Evolutionary conservation across 92 coral and sea anemone species (phyloP), one percentile per base, ranked within the genome.

Genomic region (Actinostola sp.): DNA sequence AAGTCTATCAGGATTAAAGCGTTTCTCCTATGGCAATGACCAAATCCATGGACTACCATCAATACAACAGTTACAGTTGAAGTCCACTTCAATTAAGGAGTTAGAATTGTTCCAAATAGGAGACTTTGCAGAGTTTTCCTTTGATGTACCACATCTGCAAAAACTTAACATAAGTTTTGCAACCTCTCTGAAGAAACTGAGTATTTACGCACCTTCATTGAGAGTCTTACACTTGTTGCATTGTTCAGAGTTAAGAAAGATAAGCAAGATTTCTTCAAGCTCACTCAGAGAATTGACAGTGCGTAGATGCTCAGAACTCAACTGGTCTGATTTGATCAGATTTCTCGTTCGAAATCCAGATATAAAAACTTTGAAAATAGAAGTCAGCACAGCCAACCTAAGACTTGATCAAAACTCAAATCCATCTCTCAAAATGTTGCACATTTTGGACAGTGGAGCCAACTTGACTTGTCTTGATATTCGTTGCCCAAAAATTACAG

Each of bases 11-110:
- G 76, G 83, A 4, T 65, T 90, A 58, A 67, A 59, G 50, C 67
- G 46, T 12, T 87, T 90, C 75, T 57, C 84, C 41, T 87, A 83
- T 67, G 92, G 92, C 2, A 90, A 83, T 80, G 97, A 90, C 49
- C 89, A 90, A 55, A 84, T 83, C 24, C 84, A 80, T 80, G 89
- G 90, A 33, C 73, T 89, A 70, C 97, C 92, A n/a, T 90, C 90
- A n/a, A 71, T 76, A 42, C 92, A 84, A 49, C 54, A 54, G 5
- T 79, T 87, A 16, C 26, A 63, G n/a, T 70, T 90, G 20, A 62
- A 58, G 26, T 90, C 97, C 2, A 77, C 66, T 34, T 87, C 97
- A 0, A 49, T 83, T 23, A 32, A 19, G 13, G 89, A 84, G 61
- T 76, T 90, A 42, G 80, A 70, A 23, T 60, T 90, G 35, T 90